These are phyloP conservation scores for Clarias gariepinus DNA, from an alignment of 2,113 vertebrate species.

Conservation along the genomic window DNA sequence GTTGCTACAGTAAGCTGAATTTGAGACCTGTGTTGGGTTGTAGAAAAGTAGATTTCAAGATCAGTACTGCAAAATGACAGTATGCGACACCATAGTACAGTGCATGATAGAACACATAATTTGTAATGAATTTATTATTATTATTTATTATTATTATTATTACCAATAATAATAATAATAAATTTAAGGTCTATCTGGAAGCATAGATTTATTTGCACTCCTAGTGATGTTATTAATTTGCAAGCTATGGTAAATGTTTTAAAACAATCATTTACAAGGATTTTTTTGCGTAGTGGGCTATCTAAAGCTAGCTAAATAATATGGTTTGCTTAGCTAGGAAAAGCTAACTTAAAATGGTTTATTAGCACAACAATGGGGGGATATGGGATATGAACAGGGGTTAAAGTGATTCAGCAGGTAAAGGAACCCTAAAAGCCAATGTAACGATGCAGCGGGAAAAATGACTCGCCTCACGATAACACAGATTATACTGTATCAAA, in stretches of 20 bases:
- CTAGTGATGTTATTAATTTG: background rate
- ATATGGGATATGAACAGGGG: no score
- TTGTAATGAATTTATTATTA: background rate
- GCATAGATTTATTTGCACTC: background rate
- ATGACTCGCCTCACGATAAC: no score
- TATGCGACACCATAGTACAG: background rate
- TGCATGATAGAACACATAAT: background rate
- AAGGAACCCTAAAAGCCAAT: no score
- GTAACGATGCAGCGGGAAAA: no score
- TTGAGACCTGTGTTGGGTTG: background rate
- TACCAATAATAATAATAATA: background rate
- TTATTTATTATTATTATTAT: no score
- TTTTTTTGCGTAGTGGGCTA: background rate
- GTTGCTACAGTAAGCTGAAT: slow-evolving; percentile 6
- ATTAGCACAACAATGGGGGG: background rate
- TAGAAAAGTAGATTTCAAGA: background rate
- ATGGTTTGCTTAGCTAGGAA: background rate
- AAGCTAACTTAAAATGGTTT: background rate
- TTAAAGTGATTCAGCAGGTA: no score
- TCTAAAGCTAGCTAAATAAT: background rate
- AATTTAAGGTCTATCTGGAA: background rate
- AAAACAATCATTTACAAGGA: no score
- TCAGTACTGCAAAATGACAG: background rate
- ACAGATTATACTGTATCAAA: no score
- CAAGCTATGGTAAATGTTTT: background rate